Percentiles rank a stretch among this genome's conserved stretches.
Conservation (phyloP, 2,888 invertebrate species). For the Cephus runcator region DNA sequence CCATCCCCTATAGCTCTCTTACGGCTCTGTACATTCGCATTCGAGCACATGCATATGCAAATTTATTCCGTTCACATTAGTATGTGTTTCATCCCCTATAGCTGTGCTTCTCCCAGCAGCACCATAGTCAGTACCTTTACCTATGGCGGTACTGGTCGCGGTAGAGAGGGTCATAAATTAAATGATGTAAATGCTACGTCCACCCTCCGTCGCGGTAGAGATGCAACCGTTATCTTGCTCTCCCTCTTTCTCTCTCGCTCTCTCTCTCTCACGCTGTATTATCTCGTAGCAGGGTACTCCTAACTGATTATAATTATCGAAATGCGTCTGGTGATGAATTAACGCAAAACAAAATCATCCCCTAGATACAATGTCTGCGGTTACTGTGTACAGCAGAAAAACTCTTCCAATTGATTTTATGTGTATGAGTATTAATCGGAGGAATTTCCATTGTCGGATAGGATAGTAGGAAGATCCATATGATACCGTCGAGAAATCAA, state of each 20-base stretch:
- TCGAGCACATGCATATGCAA: conserved; percentile 63
- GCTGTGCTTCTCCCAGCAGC: neutral
- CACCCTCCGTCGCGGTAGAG: conserved; percentile 56
- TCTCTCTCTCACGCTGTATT: conserved; percentile 17
- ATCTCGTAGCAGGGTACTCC: conserved; percentile 20
- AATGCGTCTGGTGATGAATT: conserved; percentile 25
- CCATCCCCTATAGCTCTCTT: neutral
- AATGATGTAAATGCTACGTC: conserved; percentile 65
- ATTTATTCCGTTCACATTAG: conserved; percentile 61
- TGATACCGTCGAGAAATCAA: neutral
- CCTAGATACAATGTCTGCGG: neutral
- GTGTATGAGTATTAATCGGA: neutral
- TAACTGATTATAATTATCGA: conserved; percentile 50
- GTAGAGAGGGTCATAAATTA: conserved; percentile 62
- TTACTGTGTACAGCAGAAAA: neutral
- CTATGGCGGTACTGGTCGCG: conserved; percentile 27
- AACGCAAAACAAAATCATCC: conserved; percentile 23
- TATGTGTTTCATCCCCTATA: conserved; percentile 44
- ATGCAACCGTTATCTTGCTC: conserved; percentile 35
- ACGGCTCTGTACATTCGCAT: conserved; percentile 43
- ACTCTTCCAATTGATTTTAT: neutral
- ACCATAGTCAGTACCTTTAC: neutral
- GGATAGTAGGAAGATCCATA: neutral
- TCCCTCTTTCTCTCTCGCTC: conserved; percentile 7
- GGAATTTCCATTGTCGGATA: neutral